These are phyloP conservation scores for Mesitornis unicolor DNA, from an alignment of 2,113 vertebrate species.

Conservation along the genomic window DNA sequence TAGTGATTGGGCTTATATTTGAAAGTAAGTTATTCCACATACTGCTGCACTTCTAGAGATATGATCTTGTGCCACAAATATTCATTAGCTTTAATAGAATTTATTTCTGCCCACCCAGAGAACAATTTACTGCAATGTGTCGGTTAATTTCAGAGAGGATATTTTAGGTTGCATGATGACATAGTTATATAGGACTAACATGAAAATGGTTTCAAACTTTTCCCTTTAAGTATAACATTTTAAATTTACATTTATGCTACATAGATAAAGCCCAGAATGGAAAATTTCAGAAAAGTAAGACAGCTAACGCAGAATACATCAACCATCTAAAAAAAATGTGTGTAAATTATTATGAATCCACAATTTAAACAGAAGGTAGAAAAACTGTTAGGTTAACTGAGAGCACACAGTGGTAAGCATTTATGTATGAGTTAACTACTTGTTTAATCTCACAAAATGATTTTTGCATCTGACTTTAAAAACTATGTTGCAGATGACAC, in stretches of 20 bases:
- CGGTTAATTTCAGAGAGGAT: background rate
- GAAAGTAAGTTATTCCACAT: background rate
- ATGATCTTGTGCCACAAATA: background rate
- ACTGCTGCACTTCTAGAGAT: background rate
- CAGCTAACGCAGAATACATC: background rate
- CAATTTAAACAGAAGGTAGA: background rate
- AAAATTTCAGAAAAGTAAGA: background rate
- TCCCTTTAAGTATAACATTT: background rate
- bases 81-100: constrained; percentile 19
- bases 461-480: background rate
- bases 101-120: background rate
- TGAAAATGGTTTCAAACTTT: background rate
- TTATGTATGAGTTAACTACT: background rate
- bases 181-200: background rate
- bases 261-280: background rate
- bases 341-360: background rate
- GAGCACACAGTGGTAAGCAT: background rate
- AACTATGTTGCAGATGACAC: background rate
- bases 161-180: background rate
- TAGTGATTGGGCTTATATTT: background rate
- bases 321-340: background rate
- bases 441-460: background rate
- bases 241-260: background rate
- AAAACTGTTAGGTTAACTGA: background rate
- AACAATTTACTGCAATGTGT: background rate